These are phyloP conservation scores for Pyxicephalus adspersus DNA, from an alignment of 2,113 vertebrate species.

Conservation along the genomic window DNA sequence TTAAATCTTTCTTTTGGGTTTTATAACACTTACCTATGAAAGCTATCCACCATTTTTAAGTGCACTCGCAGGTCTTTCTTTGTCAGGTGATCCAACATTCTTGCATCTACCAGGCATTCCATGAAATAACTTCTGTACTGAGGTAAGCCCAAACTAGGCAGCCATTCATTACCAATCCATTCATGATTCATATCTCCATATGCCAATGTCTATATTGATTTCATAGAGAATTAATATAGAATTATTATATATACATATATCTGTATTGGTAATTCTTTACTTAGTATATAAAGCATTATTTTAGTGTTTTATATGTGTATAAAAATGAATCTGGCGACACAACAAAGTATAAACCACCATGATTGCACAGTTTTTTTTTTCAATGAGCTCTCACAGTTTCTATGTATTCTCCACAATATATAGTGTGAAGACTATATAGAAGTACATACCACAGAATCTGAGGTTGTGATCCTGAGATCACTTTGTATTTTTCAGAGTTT, in stretches of 20 bases:
- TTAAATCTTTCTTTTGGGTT: not conserved
- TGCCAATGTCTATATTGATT: slow-evolving; percentile 83
- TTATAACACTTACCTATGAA: slow-evolving; percentile 88
- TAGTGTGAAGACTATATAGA: too few species aligned
- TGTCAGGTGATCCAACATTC: slow-evolving; percentile 98
- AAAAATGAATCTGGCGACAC: not conserved
- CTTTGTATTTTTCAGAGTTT: too few species aligned
- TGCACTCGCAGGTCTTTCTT: slow-evolving; percentile 98
- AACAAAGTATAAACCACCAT: not conserved
- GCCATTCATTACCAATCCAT: slow-evolving; percentile 99
- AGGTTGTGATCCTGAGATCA: too few species aligned
- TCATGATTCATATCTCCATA: slow-evolving; percentile 99
- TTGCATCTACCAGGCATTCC: slow-evolving; percentile 97
- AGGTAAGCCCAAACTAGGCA: slow-evolving; percentile 96
- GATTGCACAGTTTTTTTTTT: too few species aligned
- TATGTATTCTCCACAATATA: too few species aligned
- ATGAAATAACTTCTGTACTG: slow-evolving; percentile 99
- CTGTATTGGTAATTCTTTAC: not conserved
- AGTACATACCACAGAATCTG: too few species aligned
- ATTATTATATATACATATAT: not conserved
- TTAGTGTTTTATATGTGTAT: too few species aligned
- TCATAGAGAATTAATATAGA: not conserved
- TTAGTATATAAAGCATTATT: too few species aligned
- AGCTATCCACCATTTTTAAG: slow-evolving; percentile 99
- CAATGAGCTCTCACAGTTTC: too few species aligned